A percentile compares a stretch with the other conserved stretches of the same genome.
Evolutionary conservation across 2,113 vertebrate genomes (phyloP).

Genomic region (Muntiacus muntjak): DNA sequence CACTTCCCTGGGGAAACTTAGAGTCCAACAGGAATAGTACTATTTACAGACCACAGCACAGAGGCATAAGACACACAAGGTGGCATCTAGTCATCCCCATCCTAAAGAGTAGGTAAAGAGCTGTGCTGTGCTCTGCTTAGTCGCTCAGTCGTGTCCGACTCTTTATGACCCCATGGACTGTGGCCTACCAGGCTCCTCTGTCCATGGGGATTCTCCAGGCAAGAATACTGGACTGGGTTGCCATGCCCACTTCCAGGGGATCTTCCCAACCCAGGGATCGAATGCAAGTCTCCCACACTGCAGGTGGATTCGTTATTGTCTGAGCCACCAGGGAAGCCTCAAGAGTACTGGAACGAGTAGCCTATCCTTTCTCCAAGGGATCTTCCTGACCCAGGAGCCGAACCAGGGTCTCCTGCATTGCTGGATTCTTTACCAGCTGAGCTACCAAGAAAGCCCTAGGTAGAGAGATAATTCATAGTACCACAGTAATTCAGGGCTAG

Average conservation of each 20-base stretch:
- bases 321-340: background rate
- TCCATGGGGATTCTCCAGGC: background rate
- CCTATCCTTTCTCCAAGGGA: background rate
- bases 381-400: background rate
- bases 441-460: background rate
- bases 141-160: fast-evolving
- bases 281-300: background rate
- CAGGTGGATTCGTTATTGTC: background rate
- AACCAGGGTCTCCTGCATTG: background rate
- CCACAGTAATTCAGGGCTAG: background rate
- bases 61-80: background rate
- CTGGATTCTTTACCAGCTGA: background rate
- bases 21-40: background rate
- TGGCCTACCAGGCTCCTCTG: background rate
- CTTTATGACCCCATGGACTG: background rate
- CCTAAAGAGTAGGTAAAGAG: background rate
- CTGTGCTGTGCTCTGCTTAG: background rate
- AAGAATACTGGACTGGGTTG: background rate
- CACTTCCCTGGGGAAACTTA: background rate
- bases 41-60: background rate
- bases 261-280: background rate
- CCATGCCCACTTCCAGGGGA: background rate
- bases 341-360: background rate
- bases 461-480: background rate
- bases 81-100: background rate